A percentile compares a stretch with the other conserved stretches of the same genome.
phyloP scores from a whole-genome alignment of 2,888 invertebrate species.

The Cosmia trapezina region DNA sequence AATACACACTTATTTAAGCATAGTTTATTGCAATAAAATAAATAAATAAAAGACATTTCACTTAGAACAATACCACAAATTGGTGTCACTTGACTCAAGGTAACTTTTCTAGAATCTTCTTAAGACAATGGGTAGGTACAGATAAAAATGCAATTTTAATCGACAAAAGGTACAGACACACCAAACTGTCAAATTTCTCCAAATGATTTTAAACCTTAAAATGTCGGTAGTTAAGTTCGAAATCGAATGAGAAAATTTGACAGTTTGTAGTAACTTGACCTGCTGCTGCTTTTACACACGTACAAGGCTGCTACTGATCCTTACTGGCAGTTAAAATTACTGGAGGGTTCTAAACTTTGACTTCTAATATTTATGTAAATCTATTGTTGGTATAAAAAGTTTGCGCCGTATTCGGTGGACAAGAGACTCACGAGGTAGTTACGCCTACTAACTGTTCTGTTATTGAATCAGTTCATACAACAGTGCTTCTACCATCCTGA shows the following conservation, averaged over 20 bases:
- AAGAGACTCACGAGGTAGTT: conserved; percentile 42
- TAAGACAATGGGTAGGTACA: not conserved
- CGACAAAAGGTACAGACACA: not conserved
- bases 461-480: conserved; percentile 12
- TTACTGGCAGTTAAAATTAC: conserved; percentile 14
- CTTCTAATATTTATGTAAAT: conserved; percentile 11
- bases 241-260: no score
- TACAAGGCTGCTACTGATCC: conserved; percentile 16
- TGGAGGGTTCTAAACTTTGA: conserved; percentile 25
- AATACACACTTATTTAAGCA: conserved; percentile 44
- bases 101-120: conserved; percentile 16
- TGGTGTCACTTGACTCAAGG: conserved; percentile 17
- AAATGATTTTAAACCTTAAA: no score
- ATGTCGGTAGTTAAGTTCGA: no score
- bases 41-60: conserved; percentile 66
- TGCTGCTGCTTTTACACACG: no score
- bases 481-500: not conserved
- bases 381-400: conserved; percentile 21
- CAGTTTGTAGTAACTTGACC: no score
- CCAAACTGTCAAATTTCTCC: no score
- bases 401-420: conserved; percentile 9
- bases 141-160: conserved; percentile 17
- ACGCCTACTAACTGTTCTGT: conserved; percentile 12
- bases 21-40: conserved; percentile 69
- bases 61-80: conserved; percentile 42